phyloP scores from a whole-genome alignment of 2,113 vertebrate species.

The Atractosteus spatula region DNA sequence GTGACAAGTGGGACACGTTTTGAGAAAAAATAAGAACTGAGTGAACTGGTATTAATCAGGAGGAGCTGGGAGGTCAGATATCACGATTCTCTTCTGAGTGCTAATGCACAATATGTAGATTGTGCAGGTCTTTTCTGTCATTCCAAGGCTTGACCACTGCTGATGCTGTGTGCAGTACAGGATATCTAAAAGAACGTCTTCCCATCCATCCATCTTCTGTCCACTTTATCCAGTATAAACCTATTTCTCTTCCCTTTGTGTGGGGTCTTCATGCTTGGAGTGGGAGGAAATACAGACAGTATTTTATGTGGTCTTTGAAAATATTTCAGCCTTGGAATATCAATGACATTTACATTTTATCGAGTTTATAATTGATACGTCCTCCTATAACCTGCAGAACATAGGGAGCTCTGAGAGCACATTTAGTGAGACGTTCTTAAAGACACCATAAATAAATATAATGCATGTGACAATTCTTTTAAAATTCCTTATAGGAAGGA shows the following conservation, averaged over 20 bases:
- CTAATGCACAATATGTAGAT: conserved; percentile 38
- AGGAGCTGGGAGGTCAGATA: conserved; percentile 41
- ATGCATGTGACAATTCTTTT: no score
- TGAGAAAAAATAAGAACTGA: conserved; percentile 61
- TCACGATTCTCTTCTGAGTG: conserved; percentile 41
- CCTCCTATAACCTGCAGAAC: conserved; percentile 52
- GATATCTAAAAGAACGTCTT: no score
- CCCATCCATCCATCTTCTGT: no score
- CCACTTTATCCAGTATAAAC: no score
- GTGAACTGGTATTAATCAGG: conserved; percentile 60
- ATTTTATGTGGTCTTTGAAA: background rate
- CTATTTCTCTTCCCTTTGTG: no score
- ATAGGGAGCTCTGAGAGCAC: conserved; percentile 26
- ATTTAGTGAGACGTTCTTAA: conserved; percentile 8
- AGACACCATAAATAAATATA: no score
- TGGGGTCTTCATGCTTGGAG: no score
- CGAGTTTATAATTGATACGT: conserved; percentile 51
- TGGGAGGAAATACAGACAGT: no score
- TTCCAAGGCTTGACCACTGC: background rate
- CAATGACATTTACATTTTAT: conserved; percentile 15
- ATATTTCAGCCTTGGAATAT: conserved; percentile 19
- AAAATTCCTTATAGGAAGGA: no score
- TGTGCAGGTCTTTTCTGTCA: background rate
- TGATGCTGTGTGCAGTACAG: background rate
- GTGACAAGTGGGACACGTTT: conserved; percentile 58